These are phyloP conservation scores for Dasypolia templi DNA, from an alignment of 2,888 invertebrate species.

Conservation along the genomic window DNA sequence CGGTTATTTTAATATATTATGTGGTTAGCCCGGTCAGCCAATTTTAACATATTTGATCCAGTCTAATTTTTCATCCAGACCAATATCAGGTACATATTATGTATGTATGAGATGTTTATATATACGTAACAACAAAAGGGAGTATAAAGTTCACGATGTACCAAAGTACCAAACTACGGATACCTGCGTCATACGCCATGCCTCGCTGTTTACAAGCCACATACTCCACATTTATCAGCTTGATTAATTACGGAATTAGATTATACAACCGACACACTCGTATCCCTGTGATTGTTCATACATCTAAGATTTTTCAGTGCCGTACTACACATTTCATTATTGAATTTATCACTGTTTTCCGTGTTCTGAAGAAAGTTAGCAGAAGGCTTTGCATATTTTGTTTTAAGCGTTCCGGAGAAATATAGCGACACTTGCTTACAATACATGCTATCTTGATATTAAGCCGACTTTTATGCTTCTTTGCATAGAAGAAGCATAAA, in stretches of 20 bases:
- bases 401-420: conserved; percentile 15
- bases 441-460: conserved; percentile 16
- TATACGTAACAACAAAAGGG: conserved; percentile 40
- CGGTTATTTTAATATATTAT: conserved; percentile 7
- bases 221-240: conserved; percentile 32
- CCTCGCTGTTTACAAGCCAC: conserved; percentile 31
- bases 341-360: conserved; percentile 24
- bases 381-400: conserved; percentile 39
- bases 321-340: conserved; percentile 3
- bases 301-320: conserved; percentile 21
- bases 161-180: background rate
- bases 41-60: background rate
- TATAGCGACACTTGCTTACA: conserved; percentile 18
- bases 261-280: conserved; percentile 30
- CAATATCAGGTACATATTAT: background rate
- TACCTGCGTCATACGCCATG: conserved; percentile 16
- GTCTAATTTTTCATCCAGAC: background rate
- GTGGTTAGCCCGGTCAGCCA: conserved; percentile 6
- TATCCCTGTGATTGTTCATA: conserved; percentile 22
- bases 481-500: too few species aligned
- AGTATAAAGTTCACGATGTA: conserved; percentile 14
- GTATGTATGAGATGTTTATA: background rate
- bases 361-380: conserved; percentile 14
- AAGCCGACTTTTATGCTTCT: background rate
- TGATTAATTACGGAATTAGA: conserved; percentile 51